Conservation (phyloP, 2,113 vertebrate species). For the Atractosteus spatula region DNA sequence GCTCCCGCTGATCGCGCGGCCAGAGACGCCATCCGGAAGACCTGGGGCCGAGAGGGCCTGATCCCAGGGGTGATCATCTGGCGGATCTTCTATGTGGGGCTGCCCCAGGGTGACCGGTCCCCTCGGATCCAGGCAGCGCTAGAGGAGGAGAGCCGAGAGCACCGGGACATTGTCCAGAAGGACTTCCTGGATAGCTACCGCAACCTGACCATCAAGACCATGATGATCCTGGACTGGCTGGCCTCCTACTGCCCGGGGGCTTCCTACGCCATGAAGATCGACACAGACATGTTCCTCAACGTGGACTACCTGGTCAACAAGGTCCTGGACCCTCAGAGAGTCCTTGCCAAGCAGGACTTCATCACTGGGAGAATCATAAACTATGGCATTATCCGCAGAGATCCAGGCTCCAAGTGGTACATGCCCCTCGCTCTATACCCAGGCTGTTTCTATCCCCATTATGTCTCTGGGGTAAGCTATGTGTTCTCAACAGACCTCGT, state of each 20-base stretch:
- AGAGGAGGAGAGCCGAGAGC: conserved; percentile 15
- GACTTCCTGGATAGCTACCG: conserved; percentile 51
- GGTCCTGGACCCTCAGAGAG: conserved; percentile 9
- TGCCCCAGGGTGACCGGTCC: fast-evolving
- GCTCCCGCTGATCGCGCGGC: fast-evolving
- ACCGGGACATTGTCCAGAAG: conserved; percentile 46
- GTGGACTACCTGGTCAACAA: background rate
- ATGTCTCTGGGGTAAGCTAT: conserved; percentile 40
- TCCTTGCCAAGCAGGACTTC: fast-evolving
- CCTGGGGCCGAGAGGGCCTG: conserved; percentile 33
- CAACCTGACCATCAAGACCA: conserved; percentile 47
- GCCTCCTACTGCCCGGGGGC: conserved; percentile 37
- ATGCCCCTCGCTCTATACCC: conserved; percentile 13
- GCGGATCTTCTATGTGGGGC: conserved; percentile 31
- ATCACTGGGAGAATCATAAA: background rate
- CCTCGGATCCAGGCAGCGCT: background rate
- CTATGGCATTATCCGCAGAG: fast-evolving
- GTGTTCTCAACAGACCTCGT: conserved; percentile 34
- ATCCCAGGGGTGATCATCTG: conserved; percentile 24
- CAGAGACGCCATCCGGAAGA: conserved; percentile 24
- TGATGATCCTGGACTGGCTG: conserved; percentile 57
- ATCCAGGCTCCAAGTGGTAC: conserved; percentile 32
- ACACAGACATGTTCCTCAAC: conserved; percentile 50
- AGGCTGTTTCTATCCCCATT: conserved; percentile 24
- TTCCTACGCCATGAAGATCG: conserved; percentile 44